Evolutionary conservation across 2,888 invertebrate genomes (phyloP).

Genomic region (Callyntrura sp.): DNA sequence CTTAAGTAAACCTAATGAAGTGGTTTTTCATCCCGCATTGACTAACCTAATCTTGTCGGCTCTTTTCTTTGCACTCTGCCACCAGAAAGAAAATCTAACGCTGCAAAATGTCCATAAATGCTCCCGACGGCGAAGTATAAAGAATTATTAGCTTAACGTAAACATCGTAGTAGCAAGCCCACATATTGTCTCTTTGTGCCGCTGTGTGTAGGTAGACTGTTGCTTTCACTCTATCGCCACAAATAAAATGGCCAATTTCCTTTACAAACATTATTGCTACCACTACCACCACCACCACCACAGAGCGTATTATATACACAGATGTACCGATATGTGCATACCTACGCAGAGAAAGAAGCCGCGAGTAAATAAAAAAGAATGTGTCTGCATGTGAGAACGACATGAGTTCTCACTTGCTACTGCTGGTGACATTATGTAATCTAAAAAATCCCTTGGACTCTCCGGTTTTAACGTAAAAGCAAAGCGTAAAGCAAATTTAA

Average conservation of each 20-base stretch:
- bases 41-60: constrained; percentile 9
- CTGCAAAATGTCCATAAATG: constrained; percentile 24
- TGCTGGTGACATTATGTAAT: constrained; percentile 29
- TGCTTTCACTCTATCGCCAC: constrained; percentile 29
- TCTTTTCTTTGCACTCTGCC: neutral
- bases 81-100: constrained; percentile 25
- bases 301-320: neutral
- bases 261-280: neutral
- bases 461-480: constrained; percentile 36
- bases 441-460: constrained; percentile 63
- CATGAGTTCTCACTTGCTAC: constrained; percentile 21
- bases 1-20: constrained; percentile 76
- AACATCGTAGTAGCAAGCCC: neutral
- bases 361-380: too few relatives aligned
- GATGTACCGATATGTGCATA: neutral
- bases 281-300: neutral
- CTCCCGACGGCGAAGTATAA: neutral
- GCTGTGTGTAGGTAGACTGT: constrained; percentile 24
- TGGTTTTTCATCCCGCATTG: constrained; percentile 52
- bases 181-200: constrained; percentile 6
- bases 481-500: constrained; percentile 65
- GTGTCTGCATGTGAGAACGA: neutral
- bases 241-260: constrained; percentile 35
- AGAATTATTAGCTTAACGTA: constrained; percentile 20
- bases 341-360: neutral